Base-by-base conservation (phyloP, 1,140 invertebrate genomes). In the Macrobrachium rosenbergii region DNA sequence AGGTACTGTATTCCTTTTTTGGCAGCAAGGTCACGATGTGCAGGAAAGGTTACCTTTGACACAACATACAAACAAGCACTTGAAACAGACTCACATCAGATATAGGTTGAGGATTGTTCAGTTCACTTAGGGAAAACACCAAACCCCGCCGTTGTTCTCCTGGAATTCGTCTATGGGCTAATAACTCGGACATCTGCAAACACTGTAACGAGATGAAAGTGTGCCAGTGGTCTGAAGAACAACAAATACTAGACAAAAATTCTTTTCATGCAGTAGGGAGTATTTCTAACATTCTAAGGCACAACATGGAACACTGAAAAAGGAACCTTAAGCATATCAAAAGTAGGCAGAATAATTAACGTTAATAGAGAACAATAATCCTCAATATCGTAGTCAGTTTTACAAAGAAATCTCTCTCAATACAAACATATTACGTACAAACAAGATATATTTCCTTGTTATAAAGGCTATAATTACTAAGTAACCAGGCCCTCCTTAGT, bases 101-200 rank as follows among this genome's bases (percentile, higher is more conserved):
- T n/a, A 89, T 69, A 77, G 88, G 77, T 23, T 89, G 83, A 17
- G 58, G 28, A 14, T 78, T 75, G 11, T 82, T 60, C 5, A 81
- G 58, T 10, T 81, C 82, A 12, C 82, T 72, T n/a, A 80, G 77
- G 58, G 75, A 80, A 37, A 63, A 80, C 11, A 83, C 72, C 19
- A 88, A 16, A n/a, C 64, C 45, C 17, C 80, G 5, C 5, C 79
- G 64, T 45, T 78, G 77, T 16, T 81, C 81, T 19, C 85, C 85
- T 7, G 88, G 86, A 8, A 89, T 82, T 0, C 79, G 83, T 6
- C 85, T 60, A 43, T 81, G 80, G n/a, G 79, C 79, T 45, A 84
- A 75, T 5, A 83, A 28, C 59, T 87, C 78, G 3, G 78, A 83
- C 89, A 88, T 82, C 76, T 89, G 83, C 5, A 72, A 52, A 64